Conservation (phyloP, 2,797 vertebrate species). For the Enteromius argenteus region DNA sequence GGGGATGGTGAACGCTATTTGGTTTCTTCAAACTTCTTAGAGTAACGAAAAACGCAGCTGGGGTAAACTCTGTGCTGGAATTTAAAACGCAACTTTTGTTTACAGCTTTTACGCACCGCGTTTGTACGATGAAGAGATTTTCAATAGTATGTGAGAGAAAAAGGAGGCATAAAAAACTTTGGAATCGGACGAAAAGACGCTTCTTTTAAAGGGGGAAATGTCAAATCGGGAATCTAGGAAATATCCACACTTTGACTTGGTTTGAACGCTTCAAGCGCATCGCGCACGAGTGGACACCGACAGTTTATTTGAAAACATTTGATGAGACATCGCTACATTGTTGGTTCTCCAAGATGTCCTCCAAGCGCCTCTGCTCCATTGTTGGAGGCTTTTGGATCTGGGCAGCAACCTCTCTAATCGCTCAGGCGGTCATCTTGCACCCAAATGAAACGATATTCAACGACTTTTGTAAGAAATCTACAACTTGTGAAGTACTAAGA, state of each 20-base stretch:
- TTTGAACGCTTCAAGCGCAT: slow-evolving; percentile 24
- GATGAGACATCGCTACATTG: slow-evolving; percentile 26
- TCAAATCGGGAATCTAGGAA: slow-evolving; percentile 33
- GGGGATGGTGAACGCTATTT: slow-evolving; percentile 61
- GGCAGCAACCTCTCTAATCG: slow-evolving; percentile 62
- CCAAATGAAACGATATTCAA: slow-evolving; percentile 77
- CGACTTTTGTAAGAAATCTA: slow-evolving; percentile 85
- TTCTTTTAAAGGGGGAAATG: slow-evolving; percentile 7
- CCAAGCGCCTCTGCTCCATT: slow-evolving; percentile 75
- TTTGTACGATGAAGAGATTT: slow-evolving; percentile 20
- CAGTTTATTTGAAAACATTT: slow-evolving; percentile 18
- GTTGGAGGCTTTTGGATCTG: slow-evolving; percentile 73
- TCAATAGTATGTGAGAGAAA: slow-evolving; percentile 55
- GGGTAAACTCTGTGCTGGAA: background rate
- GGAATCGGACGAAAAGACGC: slow-evolving; percentile 59
- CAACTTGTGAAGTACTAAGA: slow-evolving; percentile 87
- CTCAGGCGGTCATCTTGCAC: slow-evolving; percentile 66
- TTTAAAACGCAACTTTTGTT: background rate
- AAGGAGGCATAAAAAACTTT: slow-evolving; percentile 65
- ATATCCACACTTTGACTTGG: slow-evolving; percentile 44
- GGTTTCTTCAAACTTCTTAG: slow-evolving; percentile 20
- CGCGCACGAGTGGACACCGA: slow-evolving; percentile 31
- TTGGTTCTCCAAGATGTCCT: slow-evolving; percentile 77
- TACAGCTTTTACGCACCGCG: background rate
- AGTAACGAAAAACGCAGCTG: background rate